phyloP scores from a whole-genome alignment of 2,888 invertebrate genomes.

The Neocrepidodera transversa region DNA sequence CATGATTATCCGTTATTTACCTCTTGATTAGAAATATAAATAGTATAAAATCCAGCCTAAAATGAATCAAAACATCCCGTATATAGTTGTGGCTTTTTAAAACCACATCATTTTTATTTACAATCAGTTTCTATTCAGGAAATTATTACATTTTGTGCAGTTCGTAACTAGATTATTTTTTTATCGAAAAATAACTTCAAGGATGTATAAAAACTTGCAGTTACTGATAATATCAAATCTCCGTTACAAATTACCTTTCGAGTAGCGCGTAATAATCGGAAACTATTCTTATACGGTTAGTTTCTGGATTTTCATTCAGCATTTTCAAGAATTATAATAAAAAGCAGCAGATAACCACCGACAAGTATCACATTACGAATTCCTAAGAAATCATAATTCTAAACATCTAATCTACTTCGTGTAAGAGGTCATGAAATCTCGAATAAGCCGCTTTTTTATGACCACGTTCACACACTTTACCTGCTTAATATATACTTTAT shows the following conservation, averaged over 20 bases:
- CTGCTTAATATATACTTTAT: not conserved
- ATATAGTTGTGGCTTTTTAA: too few relatives aligned
- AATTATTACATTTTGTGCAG: too few relatives aligned
- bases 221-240: too few relatives aligned
- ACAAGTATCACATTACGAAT: constrained; percentile 22
- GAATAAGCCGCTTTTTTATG: constrained; percentile 2
- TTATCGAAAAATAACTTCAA: too few relatives aligned
- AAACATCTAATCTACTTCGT: constrained; percentile 2
- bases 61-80: too few relatives aligned
- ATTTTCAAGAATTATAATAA: constrained; percentile 25
- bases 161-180: too few relatives aligned
- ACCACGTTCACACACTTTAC: constrained; percentile 7
- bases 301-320: constrained; percentile 2
- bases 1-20: too few relatives aligned
- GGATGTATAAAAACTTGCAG: too few relatives aligned
- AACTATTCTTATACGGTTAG: constrained; percentile 20
- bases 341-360: constrained; percentile 14
- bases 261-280: not conserved
- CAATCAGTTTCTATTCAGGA: too few relatives aligned
- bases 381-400: constrained; percentile 19
- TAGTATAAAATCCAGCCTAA: too few relatives aligned
- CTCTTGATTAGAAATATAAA: too few relatives aligned
- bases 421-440: not conserved
- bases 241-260: not conserved
- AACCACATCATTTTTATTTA: too few relatives aligned